Conservation (phyloP, 2,888 invertebrate genomes). For the Glaucopsyche alexis region DNA sequence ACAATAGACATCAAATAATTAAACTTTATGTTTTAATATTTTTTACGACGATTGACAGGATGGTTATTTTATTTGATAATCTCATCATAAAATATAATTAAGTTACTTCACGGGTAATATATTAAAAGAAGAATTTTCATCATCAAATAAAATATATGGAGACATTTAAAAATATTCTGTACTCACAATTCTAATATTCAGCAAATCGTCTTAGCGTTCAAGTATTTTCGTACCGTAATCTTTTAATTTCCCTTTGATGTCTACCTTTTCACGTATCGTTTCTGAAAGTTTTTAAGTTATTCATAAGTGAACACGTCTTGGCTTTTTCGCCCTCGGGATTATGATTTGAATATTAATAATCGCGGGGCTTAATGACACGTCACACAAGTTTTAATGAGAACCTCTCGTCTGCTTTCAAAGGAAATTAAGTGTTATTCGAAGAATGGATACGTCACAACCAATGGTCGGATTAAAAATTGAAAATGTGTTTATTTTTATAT, state of each 20-base stretch:
- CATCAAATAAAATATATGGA: no score
- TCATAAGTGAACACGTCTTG: slow-evolving; percentile 67
- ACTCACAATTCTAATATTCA: not conserved
- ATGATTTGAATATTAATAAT: slow-evolving; percentile 77
- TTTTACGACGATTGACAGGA: not conserved
- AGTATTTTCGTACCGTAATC: slow-evolving; percentile 1
- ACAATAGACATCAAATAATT: not conserved
- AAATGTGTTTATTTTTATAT: not conserved
- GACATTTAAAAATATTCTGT: no score
- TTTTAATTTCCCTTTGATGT: slow-evolving; percentile 32
- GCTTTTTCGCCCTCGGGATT: slow-evolving; percentile 68
- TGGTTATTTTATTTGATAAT: no score
- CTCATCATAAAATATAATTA: no score
- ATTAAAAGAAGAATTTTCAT: no score
- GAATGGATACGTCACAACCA: slow-evolving; percentile 51
- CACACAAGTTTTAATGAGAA: slow-evolving; percentile 77
- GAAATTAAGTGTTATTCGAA: slow-evolving; percentile 62
- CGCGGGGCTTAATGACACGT: slow-evolving; percentile 72
- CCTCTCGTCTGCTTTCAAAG: slow-evolving; percentile 59
- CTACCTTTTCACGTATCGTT: slow-evolving; percentile 41
- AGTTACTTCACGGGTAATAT: no score
- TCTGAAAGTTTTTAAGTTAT: slow-evolving; percentile 49
- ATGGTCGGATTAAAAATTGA: slow-evolving; percentile 29
- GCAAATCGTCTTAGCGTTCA: not conserved
- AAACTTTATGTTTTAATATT: not conserved